Evolutionary conservation across 2,113 vertebrate genomes (phyloP).

Genomic region (Archocentrus centrarchus): DNA sequence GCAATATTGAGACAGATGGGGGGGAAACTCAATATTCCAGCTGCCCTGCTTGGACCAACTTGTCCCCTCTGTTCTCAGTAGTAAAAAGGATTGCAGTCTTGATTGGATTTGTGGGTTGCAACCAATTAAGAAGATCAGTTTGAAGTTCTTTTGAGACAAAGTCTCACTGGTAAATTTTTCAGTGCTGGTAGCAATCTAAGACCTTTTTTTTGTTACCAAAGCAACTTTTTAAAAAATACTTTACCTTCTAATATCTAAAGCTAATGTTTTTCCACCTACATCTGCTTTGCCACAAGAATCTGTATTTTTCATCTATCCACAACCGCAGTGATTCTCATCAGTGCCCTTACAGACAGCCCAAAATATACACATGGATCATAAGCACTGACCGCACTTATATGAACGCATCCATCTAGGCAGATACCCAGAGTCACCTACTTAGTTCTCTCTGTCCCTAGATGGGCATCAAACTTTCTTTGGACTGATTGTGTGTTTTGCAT

Average conservation of each 20-base stretch:
- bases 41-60: constrained; percentile 41
- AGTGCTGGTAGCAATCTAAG: background rate
- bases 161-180: background rate
- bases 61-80: constrained; percentile 17
- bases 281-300: background rate
- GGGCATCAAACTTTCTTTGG: background rate
- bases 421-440: background rate
- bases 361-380: background rate
- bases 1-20: constrained; percentile 55
- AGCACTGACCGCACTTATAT: no score
- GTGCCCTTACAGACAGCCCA: background rate
- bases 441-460: background rate
- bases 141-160: background rate
- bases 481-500: no score
- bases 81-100: constrained; percentile 48
- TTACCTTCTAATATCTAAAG: background rate
- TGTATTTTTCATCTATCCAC: background rate
- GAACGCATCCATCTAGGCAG: background rate
- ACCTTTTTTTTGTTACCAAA: background rate
- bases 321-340: background rate
- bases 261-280: background rate
- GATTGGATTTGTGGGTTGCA: constrained; percentile 55
- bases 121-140: constrained; percentile 34
- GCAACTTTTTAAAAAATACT: no score
- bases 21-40: constrained; percentile 57